Evolutionary conservation across 1,140 invertebrate genomes (phyloP).

Genomic region (Danaus melanippus): DNA sequence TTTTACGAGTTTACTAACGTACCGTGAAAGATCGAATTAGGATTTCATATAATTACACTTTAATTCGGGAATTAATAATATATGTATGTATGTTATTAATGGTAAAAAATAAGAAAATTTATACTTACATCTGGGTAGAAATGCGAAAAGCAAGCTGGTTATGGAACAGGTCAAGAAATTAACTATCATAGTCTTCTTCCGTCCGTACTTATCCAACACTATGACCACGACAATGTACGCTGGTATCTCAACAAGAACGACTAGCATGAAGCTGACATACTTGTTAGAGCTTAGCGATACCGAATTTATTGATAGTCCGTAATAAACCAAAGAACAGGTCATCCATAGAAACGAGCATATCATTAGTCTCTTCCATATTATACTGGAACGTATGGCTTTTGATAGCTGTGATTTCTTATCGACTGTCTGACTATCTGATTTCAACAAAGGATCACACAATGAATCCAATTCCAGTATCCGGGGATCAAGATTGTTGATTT

Average conservation of each 20-base stretch:
- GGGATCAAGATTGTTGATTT: conserved; percentile 78
- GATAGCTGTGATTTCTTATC: conserved; percentile 53
- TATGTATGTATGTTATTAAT: too few species aligned
- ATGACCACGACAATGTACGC: conserved; percentile 79
- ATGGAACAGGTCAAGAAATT: conserved; percentile 53
- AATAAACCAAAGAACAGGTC: conserved; percentile 84
- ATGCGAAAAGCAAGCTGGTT: conserved; percentile 59
- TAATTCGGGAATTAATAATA: too few species aligned
- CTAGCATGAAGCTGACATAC: conserved; percentile 81
- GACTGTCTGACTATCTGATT: conserved; percentile 32
- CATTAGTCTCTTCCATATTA: conserved; percentile 76
- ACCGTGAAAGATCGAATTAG: too few species aligned
- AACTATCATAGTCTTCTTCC: conserved; percentile 65
- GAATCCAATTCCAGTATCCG: conserved; percentile 72
- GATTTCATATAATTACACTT: too few species aligned
- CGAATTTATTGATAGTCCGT: conserved; percentile 87
- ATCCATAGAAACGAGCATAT: conserved; percentile 82
- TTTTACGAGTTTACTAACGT: too few species aligned
- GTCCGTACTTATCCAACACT: conserved; percentile 77
- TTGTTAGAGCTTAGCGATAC: conserved; percentile 79
- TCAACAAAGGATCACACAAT: conserved; percentile 59
- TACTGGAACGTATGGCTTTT: conserved; percentile 70
- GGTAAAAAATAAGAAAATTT: too few species aligned
- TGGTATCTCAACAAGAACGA: conserved; percentile 80
- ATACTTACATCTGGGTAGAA: conserved; percentile 64